Evolutionary conservation across 1,140 invertebrate species (phyloP).

Genomic region (Microplitis mediator): DNA sequence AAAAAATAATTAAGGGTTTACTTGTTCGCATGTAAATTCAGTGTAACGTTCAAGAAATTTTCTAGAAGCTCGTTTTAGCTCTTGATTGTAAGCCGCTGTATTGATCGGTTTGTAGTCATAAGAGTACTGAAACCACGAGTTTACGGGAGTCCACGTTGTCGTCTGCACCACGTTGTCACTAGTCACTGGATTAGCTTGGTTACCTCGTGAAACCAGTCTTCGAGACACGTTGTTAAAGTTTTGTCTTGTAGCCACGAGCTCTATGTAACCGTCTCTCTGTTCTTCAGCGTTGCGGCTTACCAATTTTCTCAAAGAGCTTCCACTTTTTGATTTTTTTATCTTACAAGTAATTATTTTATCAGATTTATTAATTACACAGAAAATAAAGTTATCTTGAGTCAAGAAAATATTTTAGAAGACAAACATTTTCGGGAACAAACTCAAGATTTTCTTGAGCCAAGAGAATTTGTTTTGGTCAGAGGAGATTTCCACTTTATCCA

Average conservation of each 20-base stretch:
- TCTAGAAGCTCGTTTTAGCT: conserved; percentile 54
- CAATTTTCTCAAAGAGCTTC: conserved; percentile 33
- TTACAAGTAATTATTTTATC: conserved; percentile 32
- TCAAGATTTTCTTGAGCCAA: too few species aligned
- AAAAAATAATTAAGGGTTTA: conserved; percentile 34
- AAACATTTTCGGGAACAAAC: too few species aligned
- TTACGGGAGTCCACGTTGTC: conserved; percentile 66
- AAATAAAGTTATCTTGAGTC: not conserved
- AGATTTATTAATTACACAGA: not conserved
- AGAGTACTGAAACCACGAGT: conserved; percentile 70
- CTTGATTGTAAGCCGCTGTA: conserved; percentile 58
- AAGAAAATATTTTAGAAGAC: too few species aligned
- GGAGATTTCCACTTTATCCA: too few species aligned
- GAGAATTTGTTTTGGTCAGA: too few species aligned
- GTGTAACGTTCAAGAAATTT: conserved; percentile 41
- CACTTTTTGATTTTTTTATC: conserved; percentile 36
- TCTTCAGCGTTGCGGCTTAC: conserved; percentile 61
- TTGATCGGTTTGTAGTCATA: conserved; percentile 48
- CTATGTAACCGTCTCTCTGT: conserved; percentile 70
- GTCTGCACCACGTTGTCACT: conserved; percentile 68
- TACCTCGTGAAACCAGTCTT: conserved; percentile 37
- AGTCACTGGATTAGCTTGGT: conserved; percentile 58
- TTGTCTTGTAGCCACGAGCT: conserved; percentile 65
- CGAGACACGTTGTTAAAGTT: conserved; percentile 66
- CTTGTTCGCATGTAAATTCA: conserved; percentile 50